Base-by-base conservation (phyloP, 92 coral and sea anemone genomes). In the Epizoanthus stellaris region DNA sequence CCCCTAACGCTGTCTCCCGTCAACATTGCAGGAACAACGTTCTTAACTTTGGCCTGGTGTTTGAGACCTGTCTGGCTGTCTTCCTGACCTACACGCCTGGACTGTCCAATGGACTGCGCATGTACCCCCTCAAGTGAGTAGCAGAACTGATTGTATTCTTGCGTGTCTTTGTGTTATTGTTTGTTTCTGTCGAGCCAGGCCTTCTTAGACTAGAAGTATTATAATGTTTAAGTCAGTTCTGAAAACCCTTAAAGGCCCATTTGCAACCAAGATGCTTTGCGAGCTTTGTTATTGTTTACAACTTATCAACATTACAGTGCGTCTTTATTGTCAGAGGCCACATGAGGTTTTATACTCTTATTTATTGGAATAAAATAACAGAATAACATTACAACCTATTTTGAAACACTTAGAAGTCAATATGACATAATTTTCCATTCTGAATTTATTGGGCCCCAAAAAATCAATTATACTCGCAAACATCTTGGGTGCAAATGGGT, bases 121-220 rank as follows among this genome's bases (percentile, higher is more conserved):
- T 96, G 96, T 96, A 94, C 69, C 95, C 98, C 38, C 91, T 96
- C 25, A 89, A 90, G 99, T 96, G 80, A 96, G 99, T 92, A 85
- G 12, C 58, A 63, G 17, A 17, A 3, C 16, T 19, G 56, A 60
- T 79, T 40, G 10, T 40, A 40, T 39, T 20, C 58, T 36, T 42
- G 16, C 75, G 19, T 49, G 54, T 2, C 54, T 49, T 7, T 49
- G 56, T 52, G 56, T 52, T 52, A 52, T 12, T 11, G 39, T 66
- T 38, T 23, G 16, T 66, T 66, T 7, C 13, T 30, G 21, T 14
- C 63, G n/a, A 17, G 19, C 14, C 19, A 59, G 4, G 64, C 1
- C 9, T 20, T 39, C 0, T 30, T 25, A 65, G 70, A 17, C 20
- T 5, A 61, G 30, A 11, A n/a, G 12, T 61, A n/a, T n/a, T 25